phyloP scores from a whole-genome alignment of 2,888 invertebrate species.

The Eutolmus rufibarbis region DNA sequence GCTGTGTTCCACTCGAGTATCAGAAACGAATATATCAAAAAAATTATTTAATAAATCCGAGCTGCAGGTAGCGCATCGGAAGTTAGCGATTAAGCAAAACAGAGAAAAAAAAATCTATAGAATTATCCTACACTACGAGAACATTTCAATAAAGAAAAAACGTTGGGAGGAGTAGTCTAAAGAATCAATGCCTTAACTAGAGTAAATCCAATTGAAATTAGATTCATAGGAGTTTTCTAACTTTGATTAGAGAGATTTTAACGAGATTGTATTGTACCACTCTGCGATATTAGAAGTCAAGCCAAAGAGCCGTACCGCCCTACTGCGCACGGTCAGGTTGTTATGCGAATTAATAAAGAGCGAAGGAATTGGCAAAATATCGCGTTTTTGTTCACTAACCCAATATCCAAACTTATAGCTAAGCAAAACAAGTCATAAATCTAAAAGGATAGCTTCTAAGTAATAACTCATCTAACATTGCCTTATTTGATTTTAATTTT shows the following conservation, averaged over 20 bases:
- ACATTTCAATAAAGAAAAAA: constrained; percentile 11
- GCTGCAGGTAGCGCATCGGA: background rate
- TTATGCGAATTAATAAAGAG: background rate
- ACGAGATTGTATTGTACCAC: constrained; percentile 1
- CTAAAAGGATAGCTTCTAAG: background rate
- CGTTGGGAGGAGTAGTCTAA: background rate
- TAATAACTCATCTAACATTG: background rate
- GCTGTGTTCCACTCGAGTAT: constrained; percentile 6
- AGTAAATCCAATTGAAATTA: constrained; percentile 23
- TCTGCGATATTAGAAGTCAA: constrained; percentile 19
- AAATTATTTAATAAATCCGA: background rate
- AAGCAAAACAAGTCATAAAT: background rate
- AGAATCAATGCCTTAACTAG: constrained; percentile 34
- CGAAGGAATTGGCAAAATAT: background rate
- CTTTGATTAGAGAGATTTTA: constrained; percentile 28
- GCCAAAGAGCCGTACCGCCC: background rate
- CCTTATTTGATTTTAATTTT: background rate
- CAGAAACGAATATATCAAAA: constrained; percentile 1
- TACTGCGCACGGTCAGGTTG: background rate
- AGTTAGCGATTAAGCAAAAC: background rate
- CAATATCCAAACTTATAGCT: background rate
- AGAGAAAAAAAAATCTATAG: background rate
- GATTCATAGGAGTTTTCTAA: constrained; percentile 26
- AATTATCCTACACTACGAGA: constrained; percentile 7
- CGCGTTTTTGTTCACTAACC: background rate